Conservation (phyloP, 2,113 vertebrate species). For the Tursiops truncatus region DNA sequence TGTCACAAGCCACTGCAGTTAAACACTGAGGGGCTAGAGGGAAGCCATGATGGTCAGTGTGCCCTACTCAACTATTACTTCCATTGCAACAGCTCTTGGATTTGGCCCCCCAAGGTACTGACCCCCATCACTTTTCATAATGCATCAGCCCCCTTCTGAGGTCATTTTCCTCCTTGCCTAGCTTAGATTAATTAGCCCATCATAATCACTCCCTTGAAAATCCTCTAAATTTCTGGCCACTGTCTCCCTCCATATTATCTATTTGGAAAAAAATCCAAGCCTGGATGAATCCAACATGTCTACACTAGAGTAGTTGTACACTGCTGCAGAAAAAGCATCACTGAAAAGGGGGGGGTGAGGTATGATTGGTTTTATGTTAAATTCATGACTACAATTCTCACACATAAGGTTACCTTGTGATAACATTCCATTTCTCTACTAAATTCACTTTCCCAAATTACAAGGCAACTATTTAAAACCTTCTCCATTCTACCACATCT, state of each 20-base stretch:
- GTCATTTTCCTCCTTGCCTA: neutral
- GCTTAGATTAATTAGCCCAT: neutral
- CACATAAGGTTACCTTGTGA: neutral
- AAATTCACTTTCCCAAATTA: constrained; percentile 13
- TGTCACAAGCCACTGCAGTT: neutral
- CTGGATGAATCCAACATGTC: neutral
- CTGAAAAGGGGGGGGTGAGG: neutral
- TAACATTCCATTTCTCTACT: neutral
- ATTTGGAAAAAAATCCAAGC: constrained; percentile 25
- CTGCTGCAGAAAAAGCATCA: neutral
- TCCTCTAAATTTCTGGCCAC: constrained; percentile 14
- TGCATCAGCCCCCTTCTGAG: neutral
- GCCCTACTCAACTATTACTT: neutral
- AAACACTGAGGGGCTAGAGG: neutral
- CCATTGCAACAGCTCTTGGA: neutral
- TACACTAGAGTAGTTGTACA: neutral
- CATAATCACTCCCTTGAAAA: constrained; percentile 31
- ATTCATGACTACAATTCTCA: neutral
- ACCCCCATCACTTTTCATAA: neutral
- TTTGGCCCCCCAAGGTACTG: neutral
- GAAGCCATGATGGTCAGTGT: neutral
- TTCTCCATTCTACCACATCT: neutral
- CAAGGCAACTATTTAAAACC: neutral
- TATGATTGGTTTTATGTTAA: neutral
- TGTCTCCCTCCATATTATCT: neutral